phyloP scores from a whole-genome alignment of 2,888 invertebrate species.

The Clostera curtula region DNA sequence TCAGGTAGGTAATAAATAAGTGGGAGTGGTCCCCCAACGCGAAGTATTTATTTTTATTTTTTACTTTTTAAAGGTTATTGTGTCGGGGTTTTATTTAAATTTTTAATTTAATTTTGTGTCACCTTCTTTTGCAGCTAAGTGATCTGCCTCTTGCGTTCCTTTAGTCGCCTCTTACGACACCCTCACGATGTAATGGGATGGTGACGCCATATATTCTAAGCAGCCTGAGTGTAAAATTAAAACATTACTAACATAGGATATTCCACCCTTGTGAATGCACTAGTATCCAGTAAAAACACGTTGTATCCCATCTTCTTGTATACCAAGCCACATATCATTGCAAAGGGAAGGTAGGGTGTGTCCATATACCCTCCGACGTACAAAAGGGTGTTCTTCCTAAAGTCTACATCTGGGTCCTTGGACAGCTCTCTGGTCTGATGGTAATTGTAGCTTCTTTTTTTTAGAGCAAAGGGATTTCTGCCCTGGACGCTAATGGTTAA shows the following conservation, averaged over 20 bases:
- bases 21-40: too few species aligned
- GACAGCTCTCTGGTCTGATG: conserved; percentile 35
- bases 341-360: conserved; percentile 31
- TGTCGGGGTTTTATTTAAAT: too few species aligned
- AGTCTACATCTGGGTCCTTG: conserved; percentile 31
- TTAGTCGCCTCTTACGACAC: too few species aligned
- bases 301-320: conserved; percentile 45
- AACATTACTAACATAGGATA: conserved; percentile 46
- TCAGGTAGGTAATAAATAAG: too few species aligned
- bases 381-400: conserved; percentile 37
- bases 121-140: too few species aligned
- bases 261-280: conserved; percentile 37
- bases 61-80: too few species aligned
- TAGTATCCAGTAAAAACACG: conserved; percentile 36
- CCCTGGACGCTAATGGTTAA: conserved; percentile 33
- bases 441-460: conserved; percentile 40
- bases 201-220: too few species aligned
- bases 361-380: conserved; percentile 50
- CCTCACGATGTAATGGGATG: too few species aligned
- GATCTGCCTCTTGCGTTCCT: too few species aligned
- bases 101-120: too few species aligned
- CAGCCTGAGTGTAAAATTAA: too few species aligned
- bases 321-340: conserved; percentile 16
- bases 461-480: conserved; percentile 10
- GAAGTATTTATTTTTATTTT: too few species aligned